phyloP scores from a whole-genome alignment of 2,113 vertebrate genomes.

The Syrrhaptes paradoxus region DNA sequence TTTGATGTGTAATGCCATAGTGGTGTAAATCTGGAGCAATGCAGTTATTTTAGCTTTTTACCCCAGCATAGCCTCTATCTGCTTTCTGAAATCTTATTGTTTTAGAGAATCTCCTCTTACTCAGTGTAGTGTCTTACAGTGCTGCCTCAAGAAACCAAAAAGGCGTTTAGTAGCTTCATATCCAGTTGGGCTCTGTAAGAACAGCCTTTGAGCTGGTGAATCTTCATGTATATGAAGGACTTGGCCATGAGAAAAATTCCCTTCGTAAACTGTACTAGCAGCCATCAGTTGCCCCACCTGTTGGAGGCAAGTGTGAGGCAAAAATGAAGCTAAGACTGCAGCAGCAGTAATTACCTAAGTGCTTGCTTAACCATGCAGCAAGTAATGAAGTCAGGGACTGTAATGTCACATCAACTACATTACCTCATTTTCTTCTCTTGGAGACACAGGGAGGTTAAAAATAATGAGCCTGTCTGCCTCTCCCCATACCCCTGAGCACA shows the following conservation, averaged over 20 bases:
- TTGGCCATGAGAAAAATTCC: background rate
- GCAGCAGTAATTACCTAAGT: conserved; percentile 1
- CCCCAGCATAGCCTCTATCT: background rate
- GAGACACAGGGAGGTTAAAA: conserved; percentile 58
- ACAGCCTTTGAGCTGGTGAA: background rate
- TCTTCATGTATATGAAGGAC: background rate
- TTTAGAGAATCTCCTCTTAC: background rate
- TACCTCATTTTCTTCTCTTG: conserved; percentile 53
- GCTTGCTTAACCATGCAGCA: conserved; percentile 44
- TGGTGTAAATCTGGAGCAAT: background rate
- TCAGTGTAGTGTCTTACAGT: background rate
- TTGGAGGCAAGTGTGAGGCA: background rate
- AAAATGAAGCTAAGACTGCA: background rate
- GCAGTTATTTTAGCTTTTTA: background rate
- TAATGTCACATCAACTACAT: conserved; percentile 39
- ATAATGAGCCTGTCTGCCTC: conserved; percentile 70
- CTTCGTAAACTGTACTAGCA: background rate
- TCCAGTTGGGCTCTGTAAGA: background rate
- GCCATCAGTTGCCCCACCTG: background rate
- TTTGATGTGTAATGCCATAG: background rate
- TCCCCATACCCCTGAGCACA: conserved; percentile 71
- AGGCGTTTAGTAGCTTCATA: background rate
- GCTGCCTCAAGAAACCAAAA: background rate
- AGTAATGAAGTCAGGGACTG: conserved; percentile 60
- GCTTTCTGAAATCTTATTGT: background rate